These are phyloP conservation scores for Chiloscyllium plagiosum DNA, from an alignment of 2,113 vertebrate genomes.

Conservation along the genomic window DNA sequence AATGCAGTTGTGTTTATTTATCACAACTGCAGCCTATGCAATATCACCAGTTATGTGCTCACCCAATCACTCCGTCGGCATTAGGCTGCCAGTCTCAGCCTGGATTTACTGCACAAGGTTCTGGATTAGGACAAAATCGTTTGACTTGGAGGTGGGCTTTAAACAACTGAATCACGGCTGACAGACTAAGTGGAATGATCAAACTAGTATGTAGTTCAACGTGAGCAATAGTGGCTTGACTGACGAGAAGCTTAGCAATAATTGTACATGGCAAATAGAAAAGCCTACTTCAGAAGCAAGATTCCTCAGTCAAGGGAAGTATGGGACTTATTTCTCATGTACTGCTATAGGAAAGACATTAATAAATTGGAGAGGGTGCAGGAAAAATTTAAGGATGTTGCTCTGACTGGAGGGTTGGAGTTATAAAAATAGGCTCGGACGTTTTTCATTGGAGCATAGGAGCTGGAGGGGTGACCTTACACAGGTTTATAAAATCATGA, in stretches of 20 bases:
- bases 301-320: neutral
- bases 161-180: neutral
- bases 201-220: neutral
- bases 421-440: too few relatives aligned
- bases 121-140: neutral
- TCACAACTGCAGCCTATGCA: neutral
- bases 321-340: too few relatives aligned
- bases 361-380: too few relatives aligned
- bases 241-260: neutral
- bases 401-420: too few relatives aligned
- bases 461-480: too few relatives aligned
- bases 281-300: too few relatives aligned
- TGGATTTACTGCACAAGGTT: neutral
- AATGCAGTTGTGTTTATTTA: neutral
- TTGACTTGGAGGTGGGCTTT: neutral
- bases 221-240: neutral
- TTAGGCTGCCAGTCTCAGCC: neutral
- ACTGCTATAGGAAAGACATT: too few relatives aligned
- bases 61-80: neutral
- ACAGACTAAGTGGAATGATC: neutral
- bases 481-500: too few relatives aligned
- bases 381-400: too few relatives aligned
- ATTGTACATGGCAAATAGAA: too few relatives aligned
- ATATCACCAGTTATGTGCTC: neutral
- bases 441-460: too few relatives aligned